Base-by-base conservation (phyloP, 1,140 invertebrate genomes). In the Lasioglossum baleicum region DNA sequence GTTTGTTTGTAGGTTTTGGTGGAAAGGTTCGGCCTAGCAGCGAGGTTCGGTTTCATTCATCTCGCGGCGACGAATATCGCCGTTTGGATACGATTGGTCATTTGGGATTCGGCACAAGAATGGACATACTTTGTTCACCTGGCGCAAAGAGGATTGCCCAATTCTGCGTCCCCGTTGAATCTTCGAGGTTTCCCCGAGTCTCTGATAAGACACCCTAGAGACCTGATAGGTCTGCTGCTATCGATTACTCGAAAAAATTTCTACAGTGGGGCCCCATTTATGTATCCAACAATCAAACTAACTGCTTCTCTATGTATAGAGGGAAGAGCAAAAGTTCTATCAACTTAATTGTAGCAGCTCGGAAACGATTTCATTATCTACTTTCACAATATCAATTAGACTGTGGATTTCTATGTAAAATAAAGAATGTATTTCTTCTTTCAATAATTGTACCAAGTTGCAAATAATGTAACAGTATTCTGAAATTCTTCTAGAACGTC, bases 41-140 rank as follows among this genome's bases (percentile, higher is more conserved):
- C 94, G 4, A 89, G 94, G 81, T 94, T 95, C 83, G 94, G 94
- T 8, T 94, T 95, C 81, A 95, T 95, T 86, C 95, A 95, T 82
- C 89, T 95, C 17, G 93, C 94, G 7, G 95, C 94, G 0, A 95
- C 95, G 0, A 95, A 95, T 85, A 85, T 95, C 10, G 94, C 94
- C 0, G 89, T 95, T 31, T 95, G 95, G 95, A 89, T 94, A 15
- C 92, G 94, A n/a, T 88, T 95, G n/a, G 92, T 95, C 20, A 93
- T 95, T 40, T 95, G 94, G 94, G 95, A 95, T 81, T 94, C 93
- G 3, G 94, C 93, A 0, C 93, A 93, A 56, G 94, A 94, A 77
- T 94, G 94, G 94, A 94, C 93, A 0, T 94, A 94, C 64, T 94
- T 93, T 53, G 92, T 94, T 6, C 91, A 94, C 65, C 82, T 94